Evolutionary conservation across 2,113 vertebrate genomes (phyloP).

Genomic region (Hyla sarda): DNA sequence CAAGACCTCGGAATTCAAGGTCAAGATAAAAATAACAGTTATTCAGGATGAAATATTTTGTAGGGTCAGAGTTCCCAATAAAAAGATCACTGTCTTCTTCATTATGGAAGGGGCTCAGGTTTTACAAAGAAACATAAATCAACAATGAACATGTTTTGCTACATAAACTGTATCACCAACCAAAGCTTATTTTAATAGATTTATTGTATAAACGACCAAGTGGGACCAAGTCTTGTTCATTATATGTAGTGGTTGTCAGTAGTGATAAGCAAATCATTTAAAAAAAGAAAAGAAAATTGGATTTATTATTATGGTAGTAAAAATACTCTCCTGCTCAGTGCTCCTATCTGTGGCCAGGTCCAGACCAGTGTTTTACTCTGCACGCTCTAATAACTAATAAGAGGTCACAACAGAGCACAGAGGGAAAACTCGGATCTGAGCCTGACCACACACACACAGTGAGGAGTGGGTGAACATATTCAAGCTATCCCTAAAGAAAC

Average conservation of each 20-base stretch:
- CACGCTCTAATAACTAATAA: no score
- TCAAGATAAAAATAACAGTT: constrained; percentile 54
- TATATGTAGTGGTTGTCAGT: background rate
- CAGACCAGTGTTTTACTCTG: no score
- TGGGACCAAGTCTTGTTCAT: background rate
- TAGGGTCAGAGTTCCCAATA: constrained; percentile 13
- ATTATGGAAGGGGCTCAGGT: background rate
- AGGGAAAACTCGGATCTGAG: no score
- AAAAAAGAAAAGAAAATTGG: no score
- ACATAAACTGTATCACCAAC: background rate
- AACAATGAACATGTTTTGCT: background rate
- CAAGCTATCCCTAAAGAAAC: no score
- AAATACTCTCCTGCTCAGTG: no score
- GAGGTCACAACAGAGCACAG: no score
- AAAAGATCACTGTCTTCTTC: constrained; percentile 1
- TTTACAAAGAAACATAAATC: background rate
- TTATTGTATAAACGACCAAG: background rate
- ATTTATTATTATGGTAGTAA: no score
- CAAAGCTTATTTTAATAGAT: background rate
- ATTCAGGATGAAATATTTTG: constrained; percentile 49
- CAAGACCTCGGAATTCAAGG: constrained; percentile 37
- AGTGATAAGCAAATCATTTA: no score
- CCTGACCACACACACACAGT: no score
- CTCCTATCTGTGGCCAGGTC: no score
- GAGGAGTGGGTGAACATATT: no score